Conservation (phyloP, 2,888 invertebrate genomes). For the Nemapogon koenigi region DNA sequence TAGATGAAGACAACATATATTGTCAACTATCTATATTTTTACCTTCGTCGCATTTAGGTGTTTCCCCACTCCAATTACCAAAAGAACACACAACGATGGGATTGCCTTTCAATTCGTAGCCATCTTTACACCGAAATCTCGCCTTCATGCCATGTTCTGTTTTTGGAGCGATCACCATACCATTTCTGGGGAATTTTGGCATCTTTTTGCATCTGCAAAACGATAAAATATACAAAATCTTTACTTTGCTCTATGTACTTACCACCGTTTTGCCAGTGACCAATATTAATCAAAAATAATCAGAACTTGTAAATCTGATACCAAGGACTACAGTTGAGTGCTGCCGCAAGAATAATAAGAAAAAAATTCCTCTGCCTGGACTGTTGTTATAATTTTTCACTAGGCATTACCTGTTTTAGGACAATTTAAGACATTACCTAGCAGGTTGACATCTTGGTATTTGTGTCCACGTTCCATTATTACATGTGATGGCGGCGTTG, state of each 20-base stretch:
- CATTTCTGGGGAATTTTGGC: slow-evolving; percentile 87
- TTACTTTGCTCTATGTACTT: neutral
- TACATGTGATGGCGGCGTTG: slow-evolving; percentile 81
- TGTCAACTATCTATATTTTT: slow-evolving; percentile 12
- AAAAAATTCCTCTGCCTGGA: too few species aligned
- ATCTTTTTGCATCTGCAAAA: slow-evolving; percentile 76
- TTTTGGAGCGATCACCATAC: slow-evolving; percentile 96
- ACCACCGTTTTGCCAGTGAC: neutral
- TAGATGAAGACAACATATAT: too few species aligned
- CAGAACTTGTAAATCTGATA: too few species aligned
- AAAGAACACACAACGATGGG: slow-evolving; percentile 88
- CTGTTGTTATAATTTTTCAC: too few species aligned
- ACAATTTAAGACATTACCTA: slow-evolving; percentile 51
- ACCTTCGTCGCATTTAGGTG: slow-evolving; percentile 86
- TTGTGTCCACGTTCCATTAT: slow-evolving; percentile 95
- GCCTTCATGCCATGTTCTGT: slow-evolving; percentile 96
- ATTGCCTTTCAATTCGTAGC: slow-evolving; percentile 81
- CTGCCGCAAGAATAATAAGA: too few species aligned
- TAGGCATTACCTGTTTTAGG: too few species aligned
- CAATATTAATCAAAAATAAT: too few species aligned
- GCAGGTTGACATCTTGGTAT: slow-evolving; percentile 87
- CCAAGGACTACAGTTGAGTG: too few species aligned
- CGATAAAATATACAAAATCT: neutral
- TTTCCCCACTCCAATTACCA: slow-evolving; percentile 93
- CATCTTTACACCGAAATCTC: slow-evolving; percentile 91